Percentiles rank a stretch among this genome's conserved stretches.
phyloP scores from a whole-genome alignment of 2,113 vertebrate genomes.

The Mastomys natalensis region DNA sequence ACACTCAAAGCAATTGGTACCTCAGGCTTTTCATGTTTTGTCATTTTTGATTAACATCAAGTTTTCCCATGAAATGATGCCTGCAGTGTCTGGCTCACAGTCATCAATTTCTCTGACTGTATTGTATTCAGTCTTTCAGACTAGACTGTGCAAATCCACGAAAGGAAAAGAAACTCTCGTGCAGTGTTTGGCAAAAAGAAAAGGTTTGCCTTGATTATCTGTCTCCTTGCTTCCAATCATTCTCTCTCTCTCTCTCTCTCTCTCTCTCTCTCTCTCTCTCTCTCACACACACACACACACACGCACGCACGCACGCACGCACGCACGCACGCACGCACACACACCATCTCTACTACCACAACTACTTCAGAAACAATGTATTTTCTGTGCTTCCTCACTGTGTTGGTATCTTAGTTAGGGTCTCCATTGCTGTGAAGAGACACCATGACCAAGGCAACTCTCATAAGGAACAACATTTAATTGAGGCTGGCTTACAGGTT shows the following conservation, averaged over 20 bases:
- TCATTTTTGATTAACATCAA: constrained; percentile 60
- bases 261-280: not conserved
- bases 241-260: not conserved
- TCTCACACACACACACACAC: not conserved
- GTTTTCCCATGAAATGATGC: constrained; percentile 44
- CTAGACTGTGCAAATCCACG: not conserved
- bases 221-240: not conserved
- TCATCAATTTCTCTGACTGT: not conserved
- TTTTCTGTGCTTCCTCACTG: not conserved
- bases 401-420: not conserved
- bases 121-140: constrained; percentile 4
- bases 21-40: constrained; percentile 48
- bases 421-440: too few species aligned
- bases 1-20: not conserved
- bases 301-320: not conserved
- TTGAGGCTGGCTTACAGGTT: too few species aligned
- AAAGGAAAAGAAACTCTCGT: not conserved
- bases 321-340: not conserved
- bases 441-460: too few species aligned
- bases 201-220: not conserved
- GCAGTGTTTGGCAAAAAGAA: not conserved
- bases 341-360: not conserved
- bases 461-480: too few species aligned
- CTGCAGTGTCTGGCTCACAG: not conserved
- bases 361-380: not conserved